These are phyloP conservation scores for Pangasius sanitwongsei DNA, from an alignment of 2,797 vertebrate species.

Conservation along the genomic window DNA sequence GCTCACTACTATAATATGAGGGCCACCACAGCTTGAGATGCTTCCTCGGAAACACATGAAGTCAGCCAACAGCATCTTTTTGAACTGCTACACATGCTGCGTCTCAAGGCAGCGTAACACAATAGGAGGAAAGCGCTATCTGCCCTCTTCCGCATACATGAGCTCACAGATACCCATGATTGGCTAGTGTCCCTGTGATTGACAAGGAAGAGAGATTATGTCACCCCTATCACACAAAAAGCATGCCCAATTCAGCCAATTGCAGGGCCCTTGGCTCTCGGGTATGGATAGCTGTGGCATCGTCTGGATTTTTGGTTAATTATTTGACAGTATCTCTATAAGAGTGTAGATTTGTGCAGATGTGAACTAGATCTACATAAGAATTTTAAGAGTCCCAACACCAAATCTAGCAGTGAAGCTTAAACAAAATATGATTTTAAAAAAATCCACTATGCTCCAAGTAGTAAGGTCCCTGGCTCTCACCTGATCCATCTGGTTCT, in stretches of 20 bases:
- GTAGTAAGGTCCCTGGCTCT: neutral
- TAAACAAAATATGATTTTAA: neutral
- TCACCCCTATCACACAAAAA: neutral
- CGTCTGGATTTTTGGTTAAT: neutral
- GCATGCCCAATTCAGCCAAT: neutral
- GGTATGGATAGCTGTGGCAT: too few species aligned
- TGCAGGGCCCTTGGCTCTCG: too few species aligned
- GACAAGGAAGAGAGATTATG: neutral
- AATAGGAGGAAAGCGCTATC: neutral
- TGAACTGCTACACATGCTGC: neutral
- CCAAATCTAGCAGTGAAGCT: neutral
- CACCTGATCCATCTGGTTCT: constrained; percentile 97
- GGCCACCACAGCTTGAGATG: neutral
- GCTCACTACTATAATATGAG: neutral
- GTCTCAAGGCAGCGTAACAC: neutral
- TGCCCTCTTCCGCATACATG: neutral
- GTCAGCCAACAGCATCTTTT: neutral
- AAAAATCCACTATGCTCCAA: neutral
- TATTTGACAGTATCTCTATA: neutral
- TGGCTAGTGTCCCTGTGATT: neutral
- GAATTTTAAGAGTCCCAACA: neutral
- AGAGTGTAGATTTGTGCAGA: neutral
- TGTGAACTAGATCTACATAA: neutral
- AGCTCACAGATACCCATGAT: neutral
- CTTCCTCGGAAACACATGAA: neutral